Base-by-base conservation (phyloP, 1,140 invertebrate genomes). In the Thaumatotibia leucotreta region DNA sequence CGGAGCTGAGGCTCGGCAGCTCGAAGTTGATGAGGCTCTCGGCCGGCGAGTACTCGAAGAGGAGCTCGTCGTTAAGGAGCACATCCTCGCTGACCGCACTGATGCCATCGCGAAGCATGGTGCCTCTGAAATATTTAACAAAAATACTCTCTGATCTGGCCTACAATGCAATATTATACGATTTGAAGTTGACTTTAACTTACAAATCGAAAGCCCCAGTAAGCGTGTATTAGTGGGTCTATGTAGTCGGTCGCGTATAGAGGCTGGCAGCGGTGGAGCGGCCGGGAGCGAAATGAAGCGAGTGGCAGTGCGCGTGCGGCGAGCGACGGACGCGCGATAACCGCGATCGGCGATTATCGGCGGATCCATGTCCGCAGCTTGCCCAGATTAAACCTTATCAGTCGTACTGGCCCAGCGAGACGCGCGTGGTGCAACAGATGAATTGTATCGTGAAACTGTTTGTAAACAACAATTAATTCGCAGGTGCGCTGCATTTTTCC, bases 21-120 rank as follows among this genome's bases (percentile, higher is more conserved):
- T 89, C 82, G 65, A 91, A 91, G 69, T 91, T 88, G 66, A 88
- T 84, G 54, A 91, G 82, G 62, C 86, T 89, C 49, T 89, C 88
- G 1, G 80, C 84, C 31, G 88, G 86, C 2, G 88, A 88, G 68
- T 83, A 84, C 61, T 89, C 85, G 64, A 84, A 87, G 5, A 89
- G 72, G 1, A 80, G 79, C 63, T 84, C 78, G 49, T 91, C 86
- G 31, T 70, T 81, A n/a, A 88, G 68, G 1, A 87, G 70, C 4
- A 70, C 78, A 24, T 88, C 86, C 49, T 88, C 80, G 1, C 80
- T 68, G 29, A 80, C 63, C 10, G 69, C 63, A 17, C 77, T 71
- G 64, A 70, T 74, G 66, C 75, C 71, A 62, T 89, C 85, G 35
- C 77, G 83, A 63, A 77, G 82, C 88, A 90, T 90, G 70, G 69